Evolutionary conservation across 2,113 vertebrate species (phyloP).

Genomic region (Triplophysa rosa): DNA sequence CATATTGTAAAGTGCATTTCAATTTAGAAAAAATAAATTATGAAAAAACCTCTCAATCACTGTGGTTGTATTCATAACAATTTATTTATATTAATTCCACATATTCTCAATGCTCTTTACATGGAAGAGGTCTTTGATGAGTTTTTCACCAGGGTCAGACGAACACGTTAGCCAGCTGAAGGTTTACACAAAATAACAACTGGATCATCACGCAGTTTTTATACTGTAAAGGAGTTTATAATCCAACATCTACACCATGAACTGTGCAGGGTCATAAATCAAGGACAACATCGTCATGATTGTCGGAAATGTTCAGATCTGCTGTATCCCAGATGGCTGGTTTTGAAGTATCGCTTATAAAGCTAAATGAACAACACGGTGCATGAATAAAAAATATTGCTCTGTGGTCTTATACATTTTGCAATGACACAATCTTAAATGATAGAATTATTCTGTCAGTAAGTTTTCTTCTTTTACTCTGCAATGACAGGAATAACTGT

Average conservation of each 20-base stretch:
- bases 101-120: constrained; percentile 54
- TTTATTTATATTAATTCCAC: constrained; percentile 53
- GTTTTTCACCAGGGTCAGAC: constrained; percentile 44
- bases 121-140: constrained; percentile 51
- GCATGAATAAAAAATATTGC: constrained; percentile 55
- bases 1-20: too few species aligned
- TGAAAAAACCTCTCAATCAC: background rate
- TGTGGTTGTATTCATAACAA: constrained; percentile 43
- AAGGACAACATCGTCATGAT: constrained; percentile 48
- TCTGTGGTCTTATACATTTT: constrained; percentile 46
- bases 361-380: constrained; percentile 50
- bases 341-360: constrained; percentile 41
- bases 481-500: constrained; percentile 26
- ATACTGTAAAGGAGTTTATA: constrained; percentile 43
- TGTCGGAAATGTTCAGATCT: constrained; percentile 34
- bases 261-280: constrained; percentile 39
- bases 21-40: too few species aligned
- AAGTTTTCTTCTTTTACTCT: constrained; percentile 4
- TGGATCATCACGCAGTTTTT: constrained; percentile 45
- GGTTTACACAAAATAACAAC: constrained; percentile 53
- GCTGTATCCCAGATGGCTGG: constrained; percentile 32
- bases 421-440: constrained; percentile 28
- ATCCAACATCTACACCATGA: constrained; percentile 39
- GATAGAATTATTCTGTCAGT: constrained; percentile 15
- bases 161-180: constrained; percentile 53